These are phyloP conservation scores for Luehdorfia chinensis DNA, from an alignment of 1,140 invertebrate species.

Conservation along the genomic window DNA sequence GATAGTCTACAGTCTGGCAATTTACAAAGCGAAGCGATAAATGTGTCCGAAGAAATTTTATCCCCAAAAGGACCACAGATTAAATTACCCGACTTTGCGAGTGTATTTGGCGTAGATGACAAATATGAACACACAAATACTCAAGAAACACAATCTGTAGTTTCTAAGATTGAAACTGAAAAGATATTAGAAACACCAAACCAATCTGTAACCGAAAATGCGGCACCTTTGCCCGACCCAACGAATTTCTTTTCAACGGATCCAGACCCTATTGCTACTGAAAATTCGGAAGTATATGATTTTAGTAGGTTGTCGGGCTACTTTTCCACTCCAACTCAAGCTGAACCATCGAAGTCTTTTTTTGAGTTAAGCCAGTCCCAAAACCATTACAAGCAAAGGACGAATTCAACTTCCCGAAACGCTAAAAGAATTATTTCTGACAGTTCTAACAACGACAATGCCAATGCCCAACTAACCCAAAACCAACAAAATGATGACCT, in stretches of 20 bases:
- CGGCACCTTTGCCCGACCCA: slow-evolving; percentile 37
- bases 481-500: slow-evolving; percentile 16
- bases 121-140: not conserved
- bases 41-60: slow-evolving; percentile 11
- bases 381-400: slow-evolving; percentile 58
- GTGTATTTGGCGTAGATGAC: slow-evolving; percentile 8
- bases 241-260: slow-evolving; percentile 42
- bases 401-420: slow-evolving; percentile 10
- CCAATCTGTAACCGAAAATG: slow-evolving; percentile 1
- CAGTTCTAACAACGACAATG: not conserved
- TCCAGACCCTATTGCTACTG: not conserved
- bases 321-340: slow-evolving; percentile 44
- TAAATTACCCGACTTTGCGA: slow-evolving; percentile 12
- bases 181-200: slow-evolving; percentile 11
- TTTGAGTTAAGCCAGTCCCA: slow-evolving; percentile 71
- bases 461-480: not conserved
- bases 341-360: slow-evolving; percentile 67
- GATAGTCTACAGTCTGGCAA: slow-evolving; percentile 6
- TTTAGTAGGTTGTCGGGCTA: slow-evolving; percentile 64
- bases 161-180: slow-evolving; percentile 19
- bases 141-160: not conserved
- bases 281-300: slow-evolving; percentile 28
- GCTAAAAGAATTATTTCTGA: not conserved
- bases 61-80: slow-evolving; percentile 1
- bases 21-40: slow-evolving; percentile 15